Base-by-base conservation (phyloP, 2,888 invertebrate genomes). In the Palloptera scutellata region DNA sequence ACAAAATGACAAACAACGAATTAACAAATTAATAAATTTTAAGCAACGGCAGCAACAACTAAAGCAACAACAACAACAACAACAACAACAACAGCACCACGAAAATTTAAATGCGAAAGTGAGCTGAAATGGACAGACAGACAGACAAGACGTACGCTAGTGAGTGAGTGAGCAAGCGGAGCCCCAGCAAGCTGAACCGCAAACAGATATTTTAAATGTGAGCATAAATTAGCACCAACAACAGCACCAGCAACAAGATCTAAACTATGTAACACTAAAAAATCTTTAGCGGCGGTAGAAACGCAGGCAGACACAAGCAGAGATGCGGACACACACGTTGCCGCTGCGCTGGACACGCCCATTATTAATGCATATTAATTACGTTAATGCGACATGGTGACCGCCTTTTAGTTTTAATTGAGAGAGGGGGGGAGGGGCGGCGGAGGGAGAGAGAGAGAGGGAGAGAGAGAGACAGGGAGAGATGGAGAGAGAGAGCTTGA, bases 311-410 rank as follows among this genome's bases (percentile, higher is more conserved):
- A 43, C 60, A 43, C 2, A 12, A 13, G 43, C 45, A 62, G 13
- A 51, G 64, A 41, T 19, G 6, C 30, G 30, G 6, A 30, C 30
- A 30, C 30, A 30, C 30, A 30, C 30, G 8, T 11, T 48, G 48
- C 15, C 10, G 48, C 15, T 48, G 48, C 30, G 30, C 48, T 40
- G 43, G 67, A 59, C 72, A 70, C 72, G 72, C 72, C 72, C 70
- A 66, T 73, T 70, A 72, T 73, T 71, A 70, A 72, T 73, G 73
- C 75, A 75, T 73, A 74, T 74, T 75, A 74, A 75, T 74, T 74
- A 74, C 72, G 69, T 69, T 73, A 73, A 74, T 74, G 72, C 72
- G 75, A 73, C 75, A 72, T 71, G 69, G 61, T 67, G 68, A 68
- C 71, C 68, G 70, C 73, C 71, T 71, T 68, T 73, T 55, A 61